Percentiles rank a stretch among this genome's conserved stretches.
Conservation (phyloP, 2,888 invertebrate species). For the Panorpa germanica region DNA sequence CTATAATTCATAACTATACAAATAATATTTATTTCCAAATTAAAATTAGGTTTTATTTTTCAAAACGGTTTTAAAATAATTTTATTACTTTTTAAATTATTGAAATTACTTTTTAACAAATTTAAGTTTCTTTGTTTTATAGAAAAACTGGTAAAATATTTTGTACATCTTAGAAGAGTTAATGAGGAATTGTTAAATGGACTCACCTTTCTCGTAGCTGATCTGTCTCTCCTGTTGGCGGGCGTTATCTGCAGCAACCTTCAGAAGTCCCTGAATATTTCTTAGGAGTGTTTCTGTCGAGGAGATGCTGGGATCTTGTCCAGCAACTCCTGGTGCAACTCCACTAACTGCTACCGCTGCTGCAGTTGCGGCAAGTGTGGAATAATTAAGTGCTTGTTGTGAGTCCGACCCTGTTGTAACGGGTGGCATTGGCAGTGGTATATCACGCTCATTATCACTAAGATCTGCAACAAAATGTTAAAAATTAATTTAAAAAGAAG, state of each 20-base stretch:
- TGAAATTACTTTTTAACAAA: no score
- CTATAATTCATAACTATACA: no score
- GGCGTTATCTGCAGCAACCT: conserved; percentile 95
- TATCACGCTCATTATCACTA: conserved; percentile 55
- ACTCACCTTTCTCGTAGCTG: conserved; percentile 89
- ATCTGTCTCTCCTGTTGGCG: conserved; percentile 91
- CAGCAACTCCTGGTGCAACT: conserved; percentile 27
- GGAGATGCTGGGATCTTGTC: conserved; percentile 43
- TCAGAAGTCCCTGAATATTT: conserved; percentile 88
- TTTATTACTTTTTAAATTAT: no score
- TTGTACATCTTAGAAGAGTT: no score
- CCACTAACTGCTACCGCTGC: conserved; percentile 31
- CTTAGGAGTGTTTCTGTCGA: conserved; percentile 86
- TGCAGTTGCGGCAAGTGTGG: conserved; percentile 46
- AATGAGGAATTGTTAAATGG: no score
- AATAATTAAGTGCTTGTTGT: conserved; percentile 64
- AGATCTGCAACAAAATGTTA: conserved; percentile 34
- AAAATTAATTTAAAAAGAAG: conserved; percentile 9
- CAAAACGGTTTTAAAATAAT: no score
- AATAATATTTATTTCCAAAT: no score
- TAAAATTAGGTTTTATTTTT: no score
- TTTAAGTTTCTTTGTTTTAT: no score
- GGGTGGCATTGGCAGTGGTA: conserved; percentile 39
- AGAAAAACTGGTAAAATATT: no score
- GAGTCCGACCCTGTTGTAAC: conserved; percentile 29